Conservation (phyloP, 2,888 invertebrate species). For the Cryptus armator region DNA sequence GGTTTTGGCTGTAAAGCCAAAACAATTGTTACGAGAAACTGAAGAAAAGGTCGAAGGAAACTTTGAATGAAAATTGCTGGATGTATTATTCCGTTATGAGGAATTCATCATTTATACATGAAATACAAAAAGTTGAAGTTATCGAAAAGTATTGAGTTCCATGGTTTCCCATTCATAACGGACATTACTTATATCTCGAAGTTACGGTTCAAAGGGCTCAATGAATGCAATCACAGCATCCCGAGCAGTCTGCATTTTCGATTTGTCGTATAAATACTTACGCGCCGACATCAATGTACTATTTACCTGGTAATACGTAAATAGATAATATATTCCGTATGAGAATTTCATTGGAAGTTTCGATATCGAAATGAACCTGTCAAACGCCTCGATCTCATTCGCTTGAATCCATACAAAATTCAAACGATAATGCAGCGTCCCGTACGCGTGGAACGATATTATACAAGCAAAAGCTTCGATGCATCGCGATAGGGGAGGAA, state of each 20-base stretch:
- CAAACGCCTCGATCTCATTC: conserved; percentile 8
- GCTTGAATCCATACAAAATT: background rate
- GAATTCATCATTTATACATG: too few relatives aligned
- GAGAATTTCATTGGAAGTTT: conserved; percentile 8
- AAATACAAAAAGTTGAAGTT: too few relatives aligned
- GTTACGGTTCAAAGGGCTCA: too few relatives aligned
- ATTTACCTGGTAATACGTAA: background rate
- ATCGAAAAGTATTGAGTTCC: too few relatives aligned
- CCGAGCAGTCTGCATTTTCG: background rate
- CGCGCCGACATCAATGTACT: background rate
- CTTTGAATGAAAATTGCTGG: background rate
- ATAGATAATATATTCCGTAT: conserved; percentile 26
- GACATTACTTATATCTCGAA: too few relatives aligned
- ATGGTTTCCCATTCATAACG: too few relatives aligned
- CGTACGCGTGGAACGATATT: background rate
- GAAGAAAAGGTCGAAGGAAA: background rate
- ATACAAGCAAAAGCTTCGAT: conserved; percentile 10
- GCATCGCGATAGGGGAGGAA: background rate
- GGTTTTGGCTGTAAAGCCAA: background rate
- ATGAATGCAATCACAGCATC: background rate
- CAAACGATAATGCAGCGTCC: background rate
- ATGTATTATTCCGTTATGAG: too few relatives aligned
- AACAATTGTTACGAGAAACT: conserved; percentile 3
- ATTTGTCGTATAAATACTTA: background rate
- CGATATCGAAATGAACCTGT: conserved; percentile 36